Conservation (phyloP, 2,888 invertebrate genomes). For the Oasisia sp. region DNA sequence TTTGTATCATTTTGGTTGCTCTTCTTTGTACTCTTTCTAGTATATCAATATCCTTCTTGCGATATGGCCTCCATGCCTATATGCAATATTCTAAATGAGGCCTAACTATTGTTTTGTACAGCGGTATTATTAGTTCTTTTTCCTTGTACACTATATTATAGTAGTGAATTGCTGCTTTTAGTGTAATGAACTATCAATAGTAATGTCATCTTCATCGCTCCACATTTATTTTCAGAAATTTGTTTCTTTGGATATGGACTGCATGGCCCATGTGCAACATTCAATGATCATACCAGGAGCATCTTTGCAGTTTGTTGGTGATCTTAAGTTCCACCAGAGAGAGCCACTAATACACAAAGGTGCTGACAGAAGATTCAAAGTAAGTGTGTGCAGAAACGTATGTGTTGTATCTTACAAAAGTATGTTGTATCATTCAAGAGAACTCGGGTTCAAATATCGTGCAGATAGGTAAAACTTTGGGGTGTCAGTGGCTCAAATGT, state of each 20-base stretch:
- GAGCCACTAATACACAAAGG: constrained; percentile 64
- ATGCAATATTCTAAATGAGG: too few relatives aligned
- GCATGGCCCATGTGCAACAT: constrained; percentile 65
- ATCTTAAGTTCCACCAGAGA: constrained; percentile 66
- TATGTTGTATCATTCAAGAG: not conserved
- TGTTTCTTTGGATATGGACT: constrained; percentile 68
- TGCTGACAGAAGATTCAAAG: constrained; percentile 70
- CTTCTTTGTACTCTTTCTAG: too few relatives aligned
- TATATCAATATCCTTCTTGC: too few relatives aligned
- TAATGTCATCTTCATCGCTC: not conserved
- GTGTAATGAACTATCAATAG: too few relatives aligned
- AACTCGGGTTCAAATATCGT: too few relatives aligned
- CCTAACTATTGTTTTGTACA: too few relatives aligned
- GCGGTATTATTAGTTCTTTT: too few relatives aligned
- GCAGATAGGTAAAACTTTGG: not conserved
- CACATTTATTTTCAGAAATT: constrained; percentile 59
- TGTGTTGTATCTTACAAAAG: not conserved
- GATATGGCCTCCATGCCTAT: too few relatives aligned
- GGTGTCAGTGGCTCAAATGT: not conserved
- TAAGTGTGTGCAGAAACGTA: constrained; percentile 43
- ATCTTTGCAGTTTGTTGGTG: constrained; percentile 65
- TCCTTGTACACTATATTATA: too few relatives aligned
- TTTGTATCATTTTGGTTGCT: too few relatives aligned
- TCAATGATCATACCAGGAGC: constrained; percentile 63
- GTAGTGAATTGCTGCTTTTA: too few relatives aligned